These are phyloP conservation scores for Arvicanthis niloticus DNA, from an alignment of 2,113 vertebrate genomes.

Conservation along the genomic window DNA sequence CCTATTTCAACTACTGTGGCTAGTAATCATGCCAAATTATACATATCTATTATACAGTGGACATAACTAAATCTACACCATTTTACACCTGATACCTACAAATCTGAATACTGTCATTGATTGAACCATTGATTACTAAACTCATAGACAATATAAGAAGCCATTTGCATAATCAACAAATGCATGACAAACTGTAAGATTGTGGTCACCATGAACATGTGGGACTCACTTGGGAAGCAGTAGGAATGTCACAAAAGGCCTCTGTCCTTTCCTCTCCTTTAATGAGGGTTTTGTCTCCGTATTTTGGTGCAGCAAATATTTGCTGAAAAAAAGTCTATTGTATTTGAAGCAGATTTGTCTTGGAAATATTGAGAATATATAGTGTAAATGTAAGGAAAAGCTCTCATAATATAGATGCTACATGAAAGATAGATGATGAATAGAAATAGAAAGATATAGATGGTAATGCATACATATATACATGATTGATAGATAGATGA, in stretches of 20 bases:
- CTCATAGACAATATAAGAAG: neutral
- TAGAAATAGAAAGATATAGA: neutral
- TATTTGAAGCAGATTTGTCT: neutral
- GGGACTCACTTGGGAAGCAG: neutral
- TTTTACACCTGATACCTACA: neutral
- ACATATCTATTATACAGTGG: neutral
- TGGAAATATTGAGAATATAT: neutral
- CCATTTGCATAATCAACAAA: neutral
- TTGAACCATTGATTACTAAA: neutral
- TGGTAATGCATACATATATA: neutral
- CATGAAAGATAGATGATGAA: neutral
- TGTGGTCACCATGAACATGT: too few relatives aligned
- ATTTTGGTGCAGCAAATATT: neutral
- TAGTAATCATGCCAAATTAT: neutral
- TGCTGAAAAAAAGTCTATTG: neutral
- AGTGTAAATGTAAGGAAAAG: neutral
- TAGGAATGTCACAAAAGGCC: neutral
- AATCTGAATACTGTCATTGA: neutral
- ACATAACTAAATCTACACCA: neutral
- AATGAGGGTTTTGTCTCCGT: neutral
- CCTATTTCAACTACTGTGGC: neutral
- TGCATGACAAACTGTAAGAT: neutral
- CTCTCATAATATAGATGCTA: neutral
- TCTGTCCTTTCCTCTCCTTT: neutral
- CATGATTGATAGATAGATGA: neutral